Evolutionary conservation across 2,888 invertebrate genomes (phyloP).

Genomic region (Vandiemenella viatica): DNA sequence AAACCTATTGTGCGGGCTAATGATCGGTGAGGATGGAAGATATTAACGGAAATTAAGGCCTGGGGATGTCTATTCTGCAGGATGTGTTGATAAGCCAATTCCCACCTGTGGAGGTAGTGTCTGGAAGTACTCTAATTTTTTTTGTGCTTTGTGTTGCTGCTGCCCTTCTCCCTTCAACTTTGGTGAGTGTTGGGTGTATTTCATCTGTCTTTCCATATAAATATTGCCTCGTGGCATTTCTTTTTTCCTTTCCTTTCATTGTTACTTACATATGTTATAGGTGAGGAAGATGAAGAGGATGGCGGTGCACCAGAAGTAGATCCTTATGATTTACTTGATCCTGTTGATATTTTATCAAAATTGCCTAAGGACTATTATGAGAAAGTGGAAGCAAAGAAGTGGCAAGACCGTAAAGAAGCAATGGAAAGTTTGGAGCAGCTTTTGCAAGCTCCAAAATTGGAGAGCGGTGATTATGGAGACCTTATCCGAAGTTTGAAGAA

Average conservation of each 20-base stretch:
- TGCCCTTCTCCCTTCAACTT: too few species aligned
- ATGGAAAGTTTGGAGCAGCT: conserved; percentile 68
- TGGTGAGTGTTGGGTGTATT: too few species aligned
- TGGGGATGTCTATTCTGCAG: too few species aligned
- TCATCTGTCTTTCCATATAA: too few species aligned
- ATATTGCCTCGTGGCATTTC: not conserved
- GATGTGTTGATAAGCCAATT: too few species aligned
- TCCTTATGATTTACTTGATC: conserved; percentile 78
- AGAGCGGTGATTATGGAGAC: conserved; percentile 85
- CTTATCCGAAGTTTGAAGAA: conserved; percentile 75
- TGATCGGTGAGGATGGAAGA: too few species aligned
- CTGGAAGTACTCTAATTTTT: too few species aligned
- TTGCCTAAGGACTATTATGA: conserved; percentile 92
- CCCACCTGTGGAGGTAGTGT: too few species aligned
- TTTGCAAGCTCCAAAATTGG: conserved; percentile 67
- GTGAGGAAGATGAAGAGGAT: conserved; percentile 41
- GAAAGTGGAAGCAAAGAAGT: conserved; percentile 85
- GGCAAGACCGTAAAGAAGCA: conserved; percentile 91
- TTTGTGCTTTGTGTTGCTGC: too few species aligned
- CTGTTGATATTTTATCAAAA: conserved; percentile 84
- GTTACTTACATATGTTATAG: too few species aligned
- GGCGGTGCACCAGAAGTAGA: conserved; percentile 47
- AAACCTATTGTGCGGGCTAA: too few species aligned
- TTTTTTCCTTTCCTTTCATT: not conserved
- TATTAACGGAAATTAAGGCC: too few species aligned